Evolutionary conservation across 2,113 vertebrate species (phyloP).

Genomic region (Ascaphus truei): DNA sequence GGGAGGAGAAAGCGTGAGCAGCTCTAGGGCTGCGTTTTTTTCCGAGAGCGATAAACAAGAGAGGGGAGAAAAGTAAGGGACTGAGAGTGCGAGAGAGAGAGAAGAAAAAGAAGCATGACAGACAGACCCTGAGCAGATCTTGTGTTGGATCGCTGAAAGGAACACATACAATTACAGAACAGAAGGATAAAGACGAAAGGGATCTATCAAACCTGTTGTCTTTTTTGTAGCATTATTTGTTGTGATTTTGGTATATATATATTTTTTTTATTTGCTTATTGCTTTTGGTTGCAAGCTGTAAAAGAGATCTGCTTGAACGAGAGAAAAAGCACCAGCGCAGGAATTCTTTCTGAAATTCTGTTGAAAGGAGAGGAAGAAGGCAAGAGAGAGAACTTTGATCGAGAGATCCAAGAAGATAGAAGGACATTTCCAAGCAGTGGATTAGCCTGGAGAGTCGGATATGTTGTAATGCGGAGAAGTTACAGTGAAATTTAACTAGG

Average conservation of each 20-base stretch:
- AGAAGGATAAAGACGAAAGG: too few species aligned
- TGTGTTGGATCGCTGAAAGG: too few species aligned
- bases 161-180: too few species aligned
- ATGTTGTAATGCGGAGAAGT: background rate
- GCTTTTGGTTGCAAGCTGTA: too few species aligned
- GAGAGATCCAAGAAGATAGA: background rate
- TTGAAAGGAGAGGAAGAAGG: background rate
- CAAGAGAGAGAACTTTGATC: constrained; percentile 12
- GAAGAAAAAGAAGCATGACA: constrained; percentile 2
- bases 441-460: background rate
- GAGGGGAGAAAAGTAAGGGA: constrained; percentile 13
- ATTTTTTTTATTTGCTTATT: too few species aligned
- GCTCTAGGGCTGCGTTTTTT: constrained; percentile 10
- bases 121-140: background rate
- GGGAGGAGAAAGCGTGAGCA: constrained; percentile 15
- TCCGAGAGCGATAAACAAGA: constrained; percentile 29
- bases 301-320: too few species aligned
- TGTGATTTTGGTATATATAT: too few species aligned
- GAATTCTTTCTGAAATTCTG: background rate
- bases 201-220: too few species aligned
- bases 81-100: background rate
- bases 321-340: too few species aligned
- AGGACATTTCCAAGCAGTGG: background rate
- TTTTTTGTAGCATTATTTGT: too few species aligned
- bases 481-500: background rate